These are phyloP conservation scores for Potamilus streckersoni DNA, from an alignment of 1,140 invertebrate genomes.

Conservation along the genomic window DNA sequence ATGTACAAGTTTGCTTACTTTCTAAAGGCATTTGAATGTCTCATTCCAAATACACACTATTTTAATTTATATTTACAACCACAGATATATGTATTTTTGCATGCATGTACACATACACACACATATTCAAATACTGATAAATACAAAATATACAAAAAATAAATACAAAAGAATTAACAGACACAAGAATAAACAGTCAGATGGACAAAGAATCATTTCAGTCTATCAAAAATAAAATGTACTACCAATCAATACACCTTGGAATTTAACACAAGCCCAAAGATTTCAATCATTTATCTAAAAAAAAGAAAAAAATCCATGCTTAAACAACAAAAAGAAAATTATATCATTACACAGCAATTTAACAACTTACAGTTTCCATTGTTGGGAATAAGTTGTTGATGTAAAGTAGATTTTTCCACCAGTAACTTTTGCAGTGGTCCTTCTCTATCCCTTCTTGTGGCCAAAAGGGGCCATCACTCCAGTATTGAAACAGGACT, in stretches of 20 bases:
- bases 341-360: constrained; percentile 74
- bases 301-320: not conserved
- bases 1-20: no score
- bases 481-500: constrained; percentile 76
- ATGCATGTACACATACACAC: no score
- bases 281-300: not conserved
- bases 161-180: no score
- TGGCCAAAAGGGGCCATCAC: constrained; percentile 70
- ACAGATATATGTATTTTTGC: no score
- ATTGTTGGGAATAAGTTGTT: constrained; percentile 71
- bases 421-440: constrained; percentile 79
- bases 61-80: no score
- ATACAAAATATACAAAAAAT: no score
- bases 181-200: constrained; percentile 68
- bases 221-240: not conserved
- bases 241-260: not conserved
- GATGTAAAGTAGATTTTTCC: constrained; percentile 78
- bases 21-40: no score
- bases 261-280: not conserved
- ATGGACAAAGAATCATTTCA: not conserved
- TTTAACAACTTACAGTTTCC: constrained; percentile 36
- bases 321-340: constrained; percentile 36
- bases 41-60: no score
- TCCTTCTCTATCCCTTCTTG: constrained; percentile 29
- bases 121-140: no score